These are phyloP conservation scores for Tupaia tana DNA, from an alignment of 2,113 vertebrate genomes.

Conservation along the genomic window DNA sequence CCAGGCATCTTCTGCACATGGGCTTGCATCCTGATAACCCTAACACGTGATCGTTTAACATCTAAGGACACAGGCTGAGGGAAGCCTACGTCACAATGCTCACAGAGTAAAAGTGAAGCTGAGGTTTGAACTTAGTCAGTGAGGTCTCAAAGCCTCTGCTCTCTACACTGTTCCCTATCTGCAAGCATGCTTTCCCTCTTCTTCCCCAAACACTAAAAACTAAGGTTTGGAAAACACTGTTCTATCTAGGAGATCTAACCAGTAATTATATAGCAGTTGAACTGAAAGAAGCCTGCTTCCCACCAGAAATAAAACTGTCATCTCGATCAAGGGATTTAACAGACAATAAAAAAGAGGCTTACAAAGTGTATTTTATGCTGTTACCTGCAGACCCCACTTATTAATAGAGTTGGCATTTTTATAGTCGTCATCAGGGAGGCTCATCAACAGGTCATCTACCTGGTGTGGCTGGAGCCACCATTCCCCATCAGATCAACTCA, in stretches of 20 bases:
- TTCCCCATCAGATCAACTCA: neutral
- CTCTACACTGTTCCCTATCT: neutral
- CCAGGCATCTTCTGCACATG: neutral
- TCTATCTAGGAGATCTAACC: constrained; percentile 50
- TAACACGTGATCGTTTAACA: neutral
- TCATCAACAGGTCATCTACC: constrained; percentile 10
- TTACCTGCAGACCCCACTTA: constrained; percentile 15
- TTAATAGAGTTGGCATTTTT: neutral
- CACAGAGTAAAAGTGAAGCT: neutral
- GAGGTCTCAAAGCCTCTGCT: neutral
- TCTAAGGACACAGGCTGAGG: constrained; percentile 14
- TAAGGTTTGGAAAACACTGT: constrained; percentile 42
- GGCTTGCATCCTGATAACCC: neutral
- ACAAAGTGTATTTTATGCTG: neutral
- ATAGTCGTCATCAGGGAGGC: neutral
- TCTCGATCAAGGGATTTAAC: constrained; percentile 46
- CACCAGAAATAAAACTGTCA: constrained; percentile 69
- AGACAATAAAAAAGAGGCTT: constrained; percentile 20
- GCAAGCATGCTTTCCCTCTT: neutral
- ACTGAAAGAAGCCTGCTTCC: constrained; percentile 41
- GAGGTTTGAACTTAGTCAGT: neutral
- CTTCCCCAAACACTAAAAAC: constrained; percentile 45
- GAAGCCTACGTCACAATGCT: neutral
- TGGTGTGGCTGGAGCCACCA: neutral
- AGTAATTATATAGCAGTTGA: constrained; percentile 52